Evolutionary conservation across 2,888 invertebrate species (phyloP).

Genomic region (Dicranocentrus wangi): DNA sequence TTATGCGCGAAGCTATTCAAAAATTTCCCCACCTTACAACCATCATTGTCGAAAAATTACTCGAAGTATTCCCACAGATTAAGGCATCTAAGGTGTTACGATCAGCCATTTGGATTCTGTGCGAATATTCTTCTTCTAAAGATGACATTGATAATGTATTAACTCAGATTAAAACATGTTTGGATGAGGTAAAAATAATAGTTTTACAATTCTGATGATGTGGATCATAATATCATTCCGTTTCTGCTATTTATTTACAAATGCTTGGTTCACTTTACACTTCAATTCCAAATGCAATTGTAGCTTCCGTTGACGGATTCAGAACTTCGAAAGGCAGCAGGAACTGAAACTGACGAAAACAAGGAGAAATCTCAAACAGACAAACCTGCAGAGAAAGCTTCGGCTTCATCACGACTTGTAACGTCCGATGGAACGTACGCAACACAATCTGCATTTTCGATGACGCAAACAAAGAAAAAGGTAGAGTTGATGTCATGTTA

Average conservation of each 20-base stretch:
- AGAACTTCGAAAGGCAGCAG: slow-evolving; percentile 82
- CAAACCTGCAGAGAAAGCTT: slow-evolving; percentile 34
- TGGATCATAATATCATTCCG: no score
- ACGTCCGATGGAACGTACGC: slow-evolving; percentile 99
- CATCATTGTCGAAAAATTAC: slow-evolving; percentile 86
- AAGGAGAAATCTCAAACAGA: slow-evolving; percentile 72
- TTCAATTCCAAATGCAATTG: no score
- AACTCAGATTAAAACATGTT: slow-evolving; percentile 82
- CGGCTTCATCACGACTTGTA: slow-evolving; percentile 78
- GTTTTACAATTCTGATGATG: no score
- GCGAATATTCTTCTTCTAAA: slow-evolving; percentile 90
- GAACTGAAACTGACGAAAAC: slow-evolving; percentile 80
- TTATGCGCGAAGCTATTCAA: slow-evolving; percentile 96
- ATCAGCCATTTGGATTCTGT: slow-evolving; percentile 96
- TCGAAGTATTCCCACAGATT: slow-evolving; percentile 89
- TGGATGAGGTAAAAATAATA: slow-evolving; percentile 80
- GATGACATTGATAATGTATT: slow-evolving; percentile 88
- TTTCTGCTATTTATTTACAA: no score
- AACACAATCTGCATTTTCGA: slow-evolving; percentile 96
- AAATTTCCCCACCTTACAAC: slow-evolving; percentile 88
- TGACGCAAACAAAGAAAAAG: slow-evolving; percentile 74
- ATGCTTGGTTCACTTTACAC: no score
- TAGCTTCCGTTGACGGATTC: slow-evolving; percentile 80
- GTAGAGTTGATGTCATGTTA: slow-evolving; percentile 22
- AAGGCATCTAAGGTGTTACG: slow-evolving; percentile 93